Evolutionary conservation across 37 sponge, comb jelly and placozoan species (phyloP), one percentile per base, ranked within the genome.

Genomic region (Geodia barretti): DNA sequence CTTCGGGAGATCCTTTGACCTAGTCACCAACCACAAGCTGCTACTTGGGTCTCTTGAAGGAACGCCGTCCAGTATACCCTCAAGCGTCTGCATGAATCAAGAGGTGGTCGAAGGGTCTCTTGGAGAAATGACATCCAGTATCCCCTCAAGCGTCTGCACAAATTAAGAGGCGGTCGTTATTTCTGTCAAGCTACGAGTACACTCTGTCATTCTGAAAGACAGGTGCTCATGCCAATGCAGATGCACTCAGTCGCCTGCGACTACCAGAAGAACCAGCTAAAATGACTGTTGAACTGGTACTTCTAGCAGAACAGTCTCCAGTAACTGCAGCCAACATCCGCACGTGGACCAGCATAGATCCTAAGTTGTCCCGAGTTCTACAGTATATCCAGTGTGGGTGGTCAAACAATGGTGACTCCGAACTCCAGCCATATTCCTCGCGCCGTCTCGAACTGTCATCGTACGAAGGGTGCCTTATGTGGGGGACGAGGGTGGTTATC

Each of bases 161-260:
- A 36, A 64, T 78, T 42, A 28, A 41, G 36, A 37, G 67, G 26
- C 64, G 67, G 79, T 63, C 79, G 11, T 30, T 78, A n/a, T 32
- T 73, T 60, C 43, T 82, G 35, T 72, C 83, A 7, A 64, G 38
- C 20, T 82, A 82, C 25, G 65, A 73, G 64, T 82, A 82, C 40
- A 73, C 17, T 19, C 21, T 80, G 5, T 24, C 65, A 7, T 64
- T 64, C n/a, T n/a, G 62, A 28, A 35, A 54, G 19, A 70, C 81
- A 26, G n/a, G 29, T 28, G 62, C 33, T 20, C 71, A 80, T 31
- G 32, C 19, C 20, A 80, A 80, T 70, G 81, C 81, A 60, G 81
- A 80, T 19, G 81, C 81, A 40, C 61, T 80, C 33, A 71, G 62
- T 70, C 54, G 81, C 24, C 39, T 80, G 29, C 81, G 72, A 21